Base-by-base conservation (phyloP, 2,888 invertebrate genomes). In the Yponomeuta cagnagella region DNA sequence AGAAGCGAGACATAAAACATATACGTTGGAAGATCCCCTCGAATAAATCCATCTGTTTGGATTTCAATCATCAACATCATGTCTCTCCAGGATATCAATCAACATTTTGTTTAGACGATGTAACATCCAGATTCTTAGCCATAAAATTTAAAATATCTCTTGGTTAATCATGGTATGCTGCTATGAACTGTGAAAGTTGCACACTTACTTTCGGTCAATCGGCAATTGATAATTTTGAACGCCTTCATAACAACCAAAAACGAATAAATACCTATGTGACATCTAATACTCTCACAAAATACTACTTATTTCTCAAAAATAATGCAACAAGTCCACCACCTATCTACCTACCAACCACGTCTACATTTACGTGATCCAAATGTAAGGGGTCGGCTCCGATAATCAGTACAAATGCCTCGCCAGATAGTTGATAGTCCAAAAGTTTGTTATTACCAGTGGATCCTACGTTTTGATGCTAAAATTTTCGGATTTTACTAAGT, bases 331-430 rank as follows among this genome's bases (percentile, higher is more conserved):
- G 52, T 15, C 15, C 52, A 58, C 52, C 2, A 12, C 43, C 9
- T 43, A 23, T 23, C 23, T 58, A 58, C 52, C 15, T 15, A 5
- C 52, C 52, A 58, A 15, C 52, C 12, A 12, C 5, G 15, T 15
- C 12, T 58, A 15, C 52, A 58, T 80, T 75, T 72, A 70, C 72
- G 72, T 76, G 74, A 72, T 70, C 72, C 69, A 74, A 75, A 74
- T 74, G 79, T 79, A 79, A 77, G 78, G 80, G 77, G 75, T 74
- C 74, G 63, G 37, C 30, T 30, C 76, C 15, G 48, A 83, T 89
- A 89, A 90, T 89, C 88, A 89, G 87, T 84, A 88, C 84, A 90
- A 90, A 90, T 89, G 87, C 81, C 87, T 85, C 85, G 79, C 79
- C 76, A 83, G 86, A 87, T 88, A 85, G 82, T 79, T 23, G 63